Conservation (phyloP, 2,888 invertebrate genomes). For the Heliconius ismenius region DNA sequence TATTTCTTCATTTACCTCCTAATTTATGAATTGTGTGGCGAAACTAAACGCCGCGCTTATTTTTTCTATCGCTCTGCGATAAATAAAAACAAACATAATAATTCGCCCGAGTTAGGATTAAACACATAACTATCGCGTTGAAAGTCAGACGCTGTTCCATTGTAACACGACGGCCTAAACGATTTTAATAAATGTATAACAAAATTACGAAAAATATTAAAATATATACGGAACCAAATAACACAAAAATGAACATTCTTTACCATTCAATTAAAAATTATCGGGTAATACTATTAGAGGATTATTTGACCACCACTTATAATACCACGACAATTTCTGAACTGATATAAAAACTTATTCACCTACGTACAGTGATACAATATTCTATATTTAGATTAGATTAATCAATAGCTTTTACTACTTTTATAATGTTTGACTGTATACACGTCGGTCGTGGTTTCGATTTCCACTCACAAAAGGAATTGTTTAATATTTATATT, state of each 20-base stretch:
- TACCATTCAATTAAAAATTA: conserved; percentile 41
- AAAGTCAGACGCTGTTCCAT: no score
- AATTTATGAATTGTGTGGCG: neutral
- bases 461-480: no score
- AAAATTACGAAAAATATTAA: neutral
- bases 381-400: conserved; percentile 14
- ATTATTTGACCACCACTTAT: conserved; percentile 37
- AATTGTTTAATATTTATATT: no score
- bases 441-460: no score
- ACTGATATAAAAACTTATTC: conserved; percentile 20
- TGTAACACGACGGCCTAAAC: no score
- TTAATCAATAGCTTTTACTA: neutral
- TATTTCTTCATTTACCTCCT: neutral
- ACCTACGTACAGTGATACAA: conserved; percentile 10
- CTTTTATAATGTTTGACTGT: no score
- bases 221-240: conserved; percentile 27
- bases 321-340: conserved; percentile 23
- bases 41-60: neutral
- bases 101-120: neutral
- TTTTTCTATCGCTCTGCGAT: neutral
- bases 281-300: conserved; percentile 41
- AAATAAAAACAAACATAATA: neutral
- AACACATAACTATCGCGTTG: neutral
- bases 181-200: neutral
- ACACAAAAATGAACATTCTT: neutral